Base-by-base conservation (phyloP, 2,888 invertebrate genomes). In the Macrophya alboannulata region DNA sequence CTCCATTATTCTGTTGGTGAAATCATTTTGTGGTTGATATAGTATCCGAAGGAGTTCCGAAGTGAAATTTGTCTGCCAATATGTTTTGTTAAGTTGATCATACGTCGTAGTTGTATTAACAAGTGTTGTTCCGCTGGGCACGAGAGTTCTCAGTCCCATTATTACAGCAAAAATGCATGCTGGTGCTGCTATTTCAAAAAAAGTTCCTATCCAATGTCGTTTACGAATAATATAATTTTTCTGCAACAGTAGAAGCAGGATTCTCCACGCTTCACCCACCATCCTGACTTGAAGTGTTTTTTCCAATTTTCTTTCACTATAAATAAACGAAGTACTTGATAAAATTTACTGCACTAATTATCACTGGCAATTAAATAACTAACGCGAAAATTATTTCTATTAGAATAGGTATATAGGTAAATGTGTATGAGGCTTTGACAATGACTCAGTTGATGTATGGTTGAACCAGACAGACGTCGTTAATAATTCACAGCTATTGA, bases 211-310 rank as follows among this genome's bases (percentile, higher is more conserved):
- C 93, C 93, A 93, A 74, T 93, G 91, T 45, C 91, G 91, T 51
- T 88, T 91, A 31, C 93, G 90, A 8, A 93, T 90, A 17, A 92
- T 85, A n/a, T 88, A 88, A 86, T 93, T 92, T 87, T 93, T 93
- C 85, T 90, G 89, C 72, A 93, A 86, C 21, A 93, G 86, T 6
- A 93, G 88, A 21, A 88, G 83, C 71, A 92, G 91, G 21, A 90
- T 89, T 85, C 89, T 89, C 59, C 84, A 79, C 17, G 72, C 85
- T 84, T 87, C 87, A 4, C 81, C 77, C 89, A 89, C 77, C 89
- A 89, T 89, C n/a, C 51, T 86, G 81, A 15, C n/a, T 0, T 62
- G 0, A 40, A 81, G 62, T 31, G 51, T 81, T 37, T 21, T 15
- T 43, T 12, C 21, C 15, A 81, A 43, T 62, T 43, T 21, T 17